These are phyloP conservation scores for Karalla daura DNA, from an alignment of 2,797 vertebrate species.

Conservation along the genomic window DNA sequence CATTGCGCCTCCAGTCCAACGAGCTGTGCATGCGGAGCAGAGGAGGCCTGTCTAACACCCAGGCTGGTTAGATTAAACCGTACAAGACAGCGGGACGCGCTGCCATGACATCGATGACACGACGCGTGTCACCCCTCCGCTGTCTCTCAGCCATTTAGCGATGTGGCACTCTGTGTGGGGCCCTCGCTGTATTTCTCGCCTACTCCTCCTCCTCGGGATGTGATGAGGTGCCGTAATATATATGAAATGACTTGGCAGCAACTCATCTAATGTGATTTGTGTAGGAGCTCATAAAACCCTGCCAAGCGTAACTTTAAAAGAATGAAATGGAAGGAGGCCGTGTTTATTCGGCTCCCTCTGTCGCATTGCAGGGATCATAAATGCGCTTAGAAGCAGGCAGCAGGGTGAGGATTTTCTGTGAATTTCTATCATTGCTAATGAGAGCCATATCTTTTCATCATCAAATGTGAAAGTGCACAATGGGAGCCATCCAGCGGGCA, in stretches of 20 bases:
- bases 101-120: constrained; percentile 73
- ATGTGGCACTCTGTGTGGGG: constrained; percentile 33
- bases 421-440: constrained; percentile 63
- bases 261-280: constrained; percentile 81
- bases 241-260: constrained; percentile 76
- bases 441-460: constrained; percentile 48
- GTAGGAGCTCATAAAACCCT: constrained; percentile 75
- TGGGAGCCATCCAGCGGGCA: constrained; percentile 21
- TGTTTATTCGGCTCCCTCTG: constrained; percentile 61
- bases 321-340: constrained; percentile 68
- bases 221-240: constrained; percentile 76
- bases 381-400: constrained; percentile 51
- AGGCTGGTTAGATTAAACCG: constrained; percentile 64
- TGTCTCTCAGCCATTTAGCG: constrained; percentile 62
- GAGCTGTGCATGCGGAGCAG: constrained; percentile 54
- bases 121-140: constrained; percentile 64
- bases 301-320: constrained; percentile 78
- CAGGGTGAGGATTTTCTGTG: constrained; percentile 56
- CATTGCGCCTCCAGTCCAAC: constrained; percentile 45
- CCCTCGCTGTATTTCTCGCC: constrained; percentile 36
- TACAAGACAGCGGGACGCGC: constrained; percentile 62
- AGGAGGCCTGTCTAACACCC: constrained; percentile 55
- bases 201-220: constrained; percentile 48
- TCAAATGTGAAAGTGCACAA: constrained; percentile 29
- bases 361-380: constrained; percentile 79